A percentile compares a stretch with the other conserved stretches of the same genome.
Evolutionary conservation across 64 coral and sea anemone species (phyloP).

Genomic region (Montipora foliosa): DNA sequence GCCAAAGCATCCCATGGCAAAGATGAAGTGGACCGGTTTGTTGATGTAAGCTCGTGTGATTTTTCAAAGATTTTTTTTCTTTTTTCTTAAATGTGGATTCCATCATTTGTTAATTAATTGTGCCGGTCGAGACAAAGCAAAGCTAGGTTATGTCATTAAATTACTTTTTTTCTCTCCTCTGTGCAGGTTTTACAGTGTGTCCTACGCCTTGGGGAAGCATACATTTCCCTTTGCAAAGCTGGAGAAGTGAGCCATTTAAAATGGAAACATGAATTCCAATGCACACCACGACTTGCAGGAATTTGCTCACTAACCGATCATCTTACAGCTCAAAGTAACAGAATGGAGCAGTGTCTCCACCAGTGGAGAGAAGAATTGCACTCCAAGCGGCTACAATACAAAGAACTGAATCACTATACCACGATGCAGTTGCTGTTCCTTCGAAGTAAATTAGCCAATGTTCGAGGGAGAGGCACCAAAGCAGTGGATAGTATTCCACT

Average conservation of each 20-base stretch:
- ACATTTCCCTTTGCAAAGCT: slow-evolving; percentile 65
- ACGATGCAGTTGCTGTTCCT: slow-evolving; percentile 72
- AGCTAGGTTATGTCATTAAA: not conserved
- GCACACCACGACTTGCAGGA: not conserved
- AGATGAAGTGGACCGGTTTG: slow-evolving; percentile 63
- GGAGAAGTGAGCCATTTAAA: slow-evolving; percentile 83
- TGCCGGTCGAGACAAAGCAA: not conserved
- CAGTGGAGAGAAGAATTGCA: slow-evolving; percentile 74
- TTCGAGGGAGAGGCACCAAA: slow-evolving; percentile 36
- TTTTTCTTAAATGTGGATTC: not conserved
- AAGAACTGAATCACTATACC: slow-evolving; percentile 77
- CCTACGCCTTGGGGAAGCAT: slow-evolving; percentile 61
- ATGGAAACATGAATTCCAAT: slow-evolving; percentile 66
- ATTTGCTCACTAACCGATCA: not conserved
- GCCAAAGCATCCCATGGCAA: slow-evolving; percentile 63
- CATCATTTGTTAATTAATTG: no score
- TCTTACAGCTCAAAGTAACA: slow-evolving; percentile 26
- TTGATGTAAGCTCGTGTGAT: slow-evolving; percentile 24
- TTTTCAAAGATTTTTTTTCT: not conserved
- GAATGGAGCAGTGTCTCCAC: slow-evolving; percentile 67
- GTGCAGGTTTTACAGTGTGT: slow-evolving; percentile 64
- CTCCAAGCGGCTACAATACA: slow-evolving; percentile 49
- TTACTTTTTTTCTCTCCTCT: not conserved
- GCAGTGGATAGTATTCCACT: slow-evolving; percentile 21
- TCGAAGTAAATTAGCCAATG: slow-evolving; percentile 54